These are phyloP conservation scores for Sipha flava DNA, from an alignment of 1,140 invertebrate genomes.

Conservation along the genomic window DNA sequence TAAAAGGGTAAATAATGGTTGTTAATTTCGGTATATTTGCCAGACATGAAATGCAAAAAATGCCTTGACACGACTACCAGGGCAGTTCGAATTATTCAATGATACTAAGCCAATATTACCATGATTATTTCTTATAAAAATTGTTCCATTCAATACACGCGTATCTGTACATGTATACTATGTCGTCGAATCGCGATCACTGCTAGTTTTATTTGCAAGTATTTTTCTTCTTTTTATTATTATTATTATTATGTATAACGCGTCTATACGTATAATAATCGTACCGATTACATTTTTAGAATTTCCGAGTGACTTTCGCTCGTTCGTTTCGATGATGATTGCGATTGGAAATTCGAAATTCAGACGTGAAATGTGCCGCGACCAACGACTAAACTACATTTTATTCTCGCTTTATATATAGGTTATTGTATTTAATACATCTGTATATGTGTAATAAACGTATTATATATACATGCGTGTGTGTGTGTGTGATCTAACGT, in stretches of 20 bases:
- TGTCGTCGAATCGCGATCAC: no score
- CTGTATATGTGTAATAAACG: no score
- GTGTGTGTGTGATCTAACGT: neutral
- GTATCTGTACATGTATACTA: no score
- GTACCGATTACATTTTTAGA: neutral
- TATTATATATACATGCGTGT: neutral
- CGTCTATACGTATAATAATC: neutral
- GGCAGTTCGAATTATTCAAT: neutral
- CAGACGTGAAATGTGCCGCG: neutral
- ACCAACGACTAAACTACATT: no score
- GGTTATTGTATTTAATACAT: no score
- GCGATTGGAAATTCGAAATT: neutral
- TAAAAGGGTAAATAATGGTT: no score
- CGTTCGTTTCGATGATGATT: neutral
- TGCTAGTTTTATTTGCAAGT: no score
- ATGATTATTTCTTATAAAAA: neutral
- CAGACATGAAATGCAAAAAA: no score
- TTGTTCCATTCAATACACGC: neutral
- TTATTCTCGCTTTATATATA: no score
- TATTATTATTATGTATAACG: neutral
- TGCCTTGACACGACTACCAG: no score
- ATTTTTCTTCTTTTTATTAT: neutral
- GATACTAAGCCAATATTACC: neutral
- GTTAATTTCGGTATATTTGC: no score
- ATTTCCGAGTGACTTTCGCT: neutral